Evolutionary conservation across 1,140 invertebrate genomes (phyloP).

Genomic region (Drosophila auraria): DNA sequence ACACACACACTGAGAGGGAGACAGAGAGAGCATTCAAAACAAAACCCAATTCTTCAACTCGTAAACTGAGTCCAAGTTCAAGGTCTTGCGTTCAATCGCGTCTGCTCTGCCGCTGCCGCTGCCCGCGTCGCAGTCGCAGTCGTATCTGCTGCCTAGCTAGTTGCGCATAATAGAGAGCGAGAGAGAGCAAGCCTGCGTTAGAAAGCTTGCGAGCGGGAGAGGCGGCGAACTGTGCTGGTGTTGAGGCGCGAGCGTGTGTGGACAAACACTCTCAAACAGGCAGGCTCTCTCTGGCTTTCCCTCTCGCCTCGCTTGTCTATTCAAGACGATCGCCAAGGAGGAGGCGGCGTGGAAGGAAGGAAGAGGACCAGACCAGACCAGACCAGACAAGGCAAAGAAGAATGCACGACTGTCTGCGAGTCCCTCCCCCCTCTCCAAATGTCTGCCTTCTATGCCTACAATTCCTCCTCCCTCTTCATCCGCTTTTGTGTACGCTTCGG

Average conservation of each 20-base stretch:
- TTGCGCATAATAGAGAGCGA: constrained; percentile 57
- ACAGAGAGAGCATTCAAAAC: constrained; percentile 71
- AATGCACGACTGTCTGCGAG: constrained; percentile 30
- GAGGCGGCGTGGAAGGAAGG: constrained; percentile 4
- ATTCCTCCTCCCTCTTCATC: not conserved
- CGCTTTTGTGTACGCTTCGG: constrained; percentile 62
- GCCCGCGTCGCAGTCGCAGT: constrained; percentile 3
- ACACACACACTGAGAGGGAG: constrained; percentile 9
- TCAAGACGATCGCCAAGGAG: constrained; percentile 2
- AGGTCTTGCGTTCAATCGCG: constrained; percentile 75
- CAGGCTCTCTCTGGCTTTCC: not conserved
- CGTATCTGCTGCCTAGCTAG: constrained; percentile 36
- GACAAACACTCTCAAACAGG: constrained; percentile 59
- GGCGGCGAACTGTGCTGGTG: constrained; percentile 30
- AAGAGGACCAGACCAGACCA: constrained; percentile 24
- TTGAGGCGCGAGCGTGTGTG: constrained; percentile 45
- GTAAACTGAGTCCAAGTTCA: constrained; percentile 83
- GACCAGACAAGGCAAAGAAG: constrained; percentile 49
- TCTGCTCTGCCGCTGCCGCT: constrained; percentile 40
- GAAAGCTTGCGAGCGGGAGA: constrained; percentile 31
- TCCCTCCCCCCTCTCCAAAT: constrained; percentile 1
- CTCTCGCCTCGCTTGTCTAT: not conserved
- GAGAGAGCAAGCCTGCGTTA: constrained; percentile 8
- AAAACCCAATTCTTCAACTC: constrained; percentile 81
- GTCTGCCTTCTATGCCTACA: constrained; percentile 38